phyloP scores from a whole-genome alignment of 2,797 vertebrate species.

The Phylloscopus collybita region DNA sequence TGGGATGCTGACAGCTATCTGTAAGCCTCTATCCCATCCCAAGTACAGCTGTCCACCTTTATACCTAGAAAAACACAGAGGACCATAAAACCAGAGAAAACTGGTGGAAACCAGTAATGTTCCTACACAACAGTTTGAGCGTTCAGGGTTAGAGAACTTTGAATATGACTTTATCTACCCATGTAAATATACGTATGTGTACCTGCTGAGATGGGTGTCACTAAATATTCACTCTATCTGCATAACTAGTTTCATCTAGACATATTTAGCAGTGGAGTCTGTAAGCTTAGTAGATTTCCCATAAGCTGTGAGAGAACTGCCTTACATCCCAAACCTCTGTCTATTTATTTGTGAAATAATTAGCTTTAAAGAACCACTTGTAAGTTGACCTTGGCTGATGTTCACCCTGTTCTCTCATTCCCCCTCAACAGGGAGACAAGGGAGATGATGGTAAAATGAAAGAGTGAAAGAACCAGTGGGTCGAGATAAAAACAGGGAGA shows the following conservation, averaged over 20 bases:
- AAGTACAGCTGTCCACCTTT: not conserved
- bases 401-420: not conserved
- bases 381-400: not conserved
- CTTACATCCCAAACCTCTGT: not conserved
- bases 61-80: not conserved
- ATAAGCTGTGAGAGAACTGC: not conserved
- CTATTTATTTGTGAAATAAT: not conserved
- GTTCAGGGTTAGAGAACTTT: not conserved
- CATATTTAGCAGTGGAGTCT: not conserved
- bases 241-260: not conserved
- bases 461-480: not conserved
- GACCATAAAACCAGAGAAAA: not conserved
- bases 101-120: not conserved
- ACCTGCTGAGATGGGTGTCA: fast-evolving
- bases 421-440: not conserved
- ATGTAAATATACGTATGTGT: not conserved
- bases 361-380: not conserved
- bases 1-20: not conserved
- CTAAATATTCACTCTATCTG: not conserved
- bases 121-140: not conserved
- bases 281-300: not conserved
- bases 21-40: not conserved
- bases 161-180: not conserved
- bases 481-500: not conserved
- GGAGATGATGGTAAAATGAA: not conserved